These are phyloP conservation scores for Sphinx pinastri DNA, from an alignment of 2,888 invertebrate genomes.

Conservation along the genomic window DNA sequence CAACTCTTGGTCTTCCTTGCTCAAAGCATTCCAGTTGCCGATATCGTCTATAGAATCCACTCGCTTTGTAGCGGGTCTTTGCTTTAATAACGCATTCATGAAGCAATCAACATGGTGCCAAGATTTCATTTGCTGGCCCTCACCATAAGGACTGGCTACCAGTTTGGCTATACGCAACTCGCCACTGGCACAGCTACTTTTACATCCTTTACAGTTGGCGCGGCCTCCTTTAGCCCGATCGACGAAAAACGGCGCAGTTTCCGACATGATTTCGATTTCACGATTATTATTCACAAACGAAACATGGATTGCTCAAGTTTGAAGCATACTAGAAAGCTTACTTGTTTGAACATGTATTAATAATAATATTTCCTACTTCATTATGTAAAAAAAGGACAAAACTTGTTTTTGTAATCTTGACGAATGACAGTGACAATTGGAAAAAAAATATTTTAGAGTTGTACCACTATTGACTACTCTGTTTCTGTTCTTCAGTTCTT, in stretches of 20 bases:
- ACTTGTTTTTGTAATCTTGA: no score
- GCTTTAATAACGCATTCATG: constrained; percentile 90
- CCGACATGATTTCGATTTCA: constrained; percentile 39
- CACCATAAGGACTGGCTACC: constrained; percentile 90
- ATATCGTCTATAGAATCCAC: constrained; percentile 92
- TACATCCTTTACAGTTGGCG: constrained; percentile 94
- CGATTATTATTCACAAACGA: background rate
- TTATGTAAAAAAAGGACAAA: no score
- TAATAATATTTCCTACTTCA: no score
- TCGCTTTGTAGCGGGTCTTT: constrained; percentile 91
- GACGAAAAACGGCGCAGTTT: constrained; percentile 83
- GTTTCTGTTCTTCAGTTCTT: no score
- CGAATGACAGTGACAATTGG: no score
- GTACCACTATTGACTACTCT: no score
- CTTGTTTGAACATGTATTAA: no score
- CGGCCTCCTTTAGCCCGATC: constrained; percentile 92
- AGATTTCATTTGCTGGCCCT: constrained; percentile 90
- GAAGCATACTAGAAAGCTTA: no score
- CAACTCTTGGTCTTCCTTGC: constrained; percentile 86
- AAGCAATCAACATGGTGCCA: constrained; percentile 93
- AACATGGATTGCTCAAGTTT: background rate
- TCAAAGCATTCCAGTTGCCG: constrained; percentile 88
- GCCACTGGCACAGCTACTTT: constrained; percentile 89
- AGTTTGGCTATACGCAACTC: constrained; percentile 90
- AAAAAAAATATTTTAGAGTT: no score